Evolutionary conservation across 2,113 vertebrate genomes (phyloP), one percentile per base, ranked within the genome.

Genomic region (Amblyornis subalaris): DNA sequence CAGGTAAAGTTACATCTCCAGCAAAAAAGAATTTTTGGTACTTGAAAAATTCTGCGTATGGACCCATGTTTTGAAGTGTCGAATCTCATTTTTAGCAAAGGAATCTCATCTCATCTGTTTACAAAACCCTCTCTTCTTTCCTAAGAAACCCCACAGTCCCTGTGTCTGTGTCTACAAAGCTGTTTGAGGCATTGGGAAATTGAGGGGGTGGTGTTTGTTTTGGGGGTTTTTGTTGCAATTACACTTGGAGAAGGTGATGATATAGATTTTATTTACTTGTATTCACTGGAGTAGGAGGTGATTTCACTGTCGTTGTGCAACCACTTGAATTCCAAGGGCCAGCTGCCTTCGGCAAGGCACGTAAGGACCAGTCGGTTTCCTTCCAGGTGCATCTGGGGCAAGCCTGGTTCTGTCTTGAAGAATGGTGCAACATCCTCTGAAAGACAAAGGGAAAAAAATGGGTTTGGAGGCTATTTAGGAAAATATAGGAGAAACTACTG

Each of bases 281-380:
- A 99, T 94, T 99, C 98, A 47, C 96, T 98, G 74, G 98, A 98
- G 97, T 98, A 99, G 96, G 98, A 45, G 12, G 98, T 98, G 78
- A 99, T 97, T 97, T 99, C 98, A 8, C 88, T 98, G 97, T 95
- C 97, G 24, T 99, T 98, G 67, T 78, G 97, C 10, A 97, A 97
- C 99, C 99, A 99, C 95, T 98, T 98, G 95, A 99, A 99, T 97
- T 99, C 98, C 97, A 99, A 94, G 36, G 99, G 99, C 99, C 99
- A 99, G 97, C 99, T 99, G 89, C 99, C 99, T 96, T 99, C 99
- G 0, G 98, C 99, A 80, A 99, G 98, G 96, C 99, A 99, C 29
- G 98, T 99, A 79, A 99, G 98, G 8, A 99, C 98, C 7, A 99
- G 98, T 12, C 99, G 97, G 93, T 99, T 99, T 70, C 99, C 99